Evolutionary conservation across 2,113 vertebrate species (phyloP).

Genomic region (Phodopus roborovskii): DNA sequence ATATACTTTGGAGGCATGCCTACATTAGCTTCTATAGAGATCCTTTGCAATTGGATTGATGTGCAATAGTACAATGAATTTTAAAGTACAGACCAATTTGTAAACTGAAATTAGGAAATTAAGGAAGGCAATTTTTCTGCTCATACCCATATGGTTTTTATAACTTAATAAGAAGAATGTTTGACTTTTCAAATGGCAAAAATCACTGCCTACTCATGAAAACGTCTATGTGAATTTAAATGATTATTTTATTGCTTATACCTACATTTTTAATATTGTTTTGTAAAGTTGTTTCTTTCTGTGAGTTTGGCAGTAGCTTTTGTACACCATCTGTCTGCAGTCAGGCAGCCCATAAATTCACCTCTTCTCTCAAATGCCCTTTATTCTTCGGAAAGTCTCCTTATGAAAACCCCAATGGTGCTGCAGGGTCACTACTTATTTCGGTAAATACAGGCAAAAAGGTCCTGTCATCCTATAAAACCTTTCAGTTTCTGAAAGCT

Average conservation of each 20-base stretch:
- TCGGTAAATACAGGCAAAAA: conserved; percentile 59
- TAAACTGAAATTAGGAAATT: conserved; percentile 30
- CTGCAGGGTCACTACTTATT: conserved; percentile 72
- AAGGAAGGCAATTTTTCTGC: conserved; percentile 7
- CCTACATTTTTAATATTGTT: conserved; percentile 16
- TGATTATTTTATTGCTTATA: conserved; percentile 14
- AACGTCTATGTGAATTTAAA: conserved; percentile 20
- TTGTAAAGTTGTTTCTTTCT: conserved; percentile 14
- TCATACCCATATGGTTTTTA: background rate
- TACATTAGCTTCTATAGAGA: background rate
- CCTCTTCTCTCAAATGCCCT: conserved; percentile 31
- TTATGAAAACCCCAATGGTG: conserved; percentile 35
- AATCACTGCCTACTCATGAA: conserved; percentile 16
- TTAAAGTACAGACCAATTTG: conserved; percentile 43
- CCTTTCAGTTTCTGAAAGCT: conserved; percentile 75
- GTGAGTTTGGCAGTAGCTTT: conserved; percentile 4
- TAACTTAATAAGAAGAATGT: conserved; percentile 11
- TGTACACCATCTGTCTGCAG: background rate
- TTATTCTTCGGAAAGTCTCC: conserved; percentile 45
- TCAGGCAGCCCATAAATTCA: background rate
- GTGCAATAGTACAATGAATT: conserved; percentile 47
- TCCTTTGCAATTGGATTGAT: background rate
- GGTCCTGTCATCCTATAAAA: conserved; percentile 65
- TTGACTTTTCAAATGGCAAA: conserved; percentile 35
- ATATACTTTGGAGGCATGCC: background rate